Evolutionary conservation across 2,113 vertebrate genomes (phyloP).

Genomic region (Aythya baeri): DNA sequence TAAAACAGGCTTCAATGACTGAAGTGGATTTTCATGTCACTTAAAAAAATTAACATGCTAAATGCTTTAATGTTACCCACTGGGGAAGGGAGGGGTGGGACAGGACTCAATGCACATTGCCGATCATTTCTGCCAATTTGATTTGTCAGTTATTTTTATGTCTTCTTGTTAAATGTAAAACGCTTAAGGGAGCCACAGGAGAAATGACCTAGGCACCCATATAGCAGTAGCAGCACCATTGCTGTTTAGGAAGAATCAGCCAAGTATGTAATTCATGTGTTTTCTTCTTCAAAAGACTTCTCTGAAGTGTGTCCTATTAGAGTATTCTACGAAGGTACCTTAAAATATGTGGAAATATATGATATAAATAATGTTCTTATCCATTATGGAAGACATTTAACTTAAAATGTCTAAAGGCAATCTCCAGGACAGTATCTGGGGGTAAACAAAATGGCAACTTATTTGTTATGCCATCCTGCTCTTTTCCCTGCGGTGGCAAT

Average conservation of each 20-base stretch:
- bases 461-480: not conserved
- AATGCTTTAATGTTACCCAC: not conserved
- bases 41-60: not conserved
- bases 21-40: not conserved
- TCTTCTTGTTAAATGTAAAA: not conserved
- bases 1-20: not conserved
- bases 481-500: not conserved
- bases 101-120: not conserved
- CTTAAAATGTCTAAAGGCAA: not conserved
- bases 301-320: not conserved
- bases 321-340: not conserved
- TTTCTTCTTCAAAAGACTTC: not conserved
- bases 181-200: not conserved
- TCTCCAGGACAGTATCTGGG: not conserved
- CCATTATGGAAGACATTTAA: not conserved
- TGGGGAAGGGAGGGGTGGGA: fast-evolving
- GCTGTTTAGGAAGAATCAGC: not conserved
- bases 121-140: not conserved
- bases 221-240: not conserved
- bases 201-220: not conserved
- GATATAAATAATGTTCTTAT: not conserved
- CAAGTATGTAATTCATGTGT: not conserved
- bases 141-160: not conserved
- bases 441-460: not conserved
- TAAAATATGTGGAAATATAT: not conserved